Evolutionary conservation across 2,888 invertebrate species (phyloP), one percentile per base, ranked within the genome.

Genomic region (Iselma pallidipennis): DNA sequence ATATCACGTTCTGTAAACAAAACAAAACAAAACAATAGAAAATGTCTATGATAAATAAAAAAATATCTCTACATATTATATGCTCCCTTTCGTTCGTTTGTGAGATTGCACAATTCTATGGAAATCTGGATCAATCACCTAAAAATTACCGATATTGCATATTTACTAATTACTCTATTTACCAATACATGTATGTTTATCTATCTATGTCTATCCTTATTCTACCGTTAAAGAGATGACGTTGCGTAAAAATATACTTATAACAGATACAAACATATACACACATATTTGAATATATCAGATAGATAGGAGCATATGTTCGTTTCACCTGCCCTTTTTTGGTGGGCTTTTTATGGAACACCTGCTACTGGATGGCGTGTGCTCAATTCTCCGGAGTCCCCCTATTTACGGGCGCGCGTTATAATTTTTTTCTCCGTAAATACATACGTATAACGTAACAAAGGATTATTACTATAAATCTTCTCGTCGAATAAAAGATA

Each of bases 1-100:
- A 72, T 71, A 60, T 73, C 73, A 79, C 67, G 69, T 71, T 75
- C 80, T 80, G 76, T n/a, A 78, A 80, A 55, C 65, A 70, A 73
- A 65, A 61, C n/a, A 54, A 63, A 53, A 62, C 10, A n/a, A n/a
- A n/a, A n/a, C n/a, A n/a, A n/a, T 9, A 16, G n/a, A 16, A 16
- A n/a, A n/a, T n/a, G n/a, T n/a, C n/a, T n/a, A n/a, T n/a, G n/a
- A n/a, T n/a, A n/a, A n/a, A n/a, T n/a, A n/a, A n/a, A n/a, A n/a
- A n/a, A n/a, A n/a, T n/a, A n/a, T n/a, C n/a, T n/a, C n/a, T n/a
- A n/a, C n/a, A n/a, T n/a, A n/a, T n/a, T n/a, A n/a, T n/a, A n/a
- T n/a, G n/a, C n/a, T n/a, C n/a, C n/a, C n/a, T n/a, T n/a, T n/a
- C n/a, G n/a, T n/a, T n/a, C n/a, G n/a, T n/a, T n/a, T n/a, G n/a